A percentile compares a stretch with the other conserved stretches of the same genome.
phyloP scores from a whole-genome alignment of 2,888 invertebrate genomes.

The Tyria jacobaeae region DNA sequence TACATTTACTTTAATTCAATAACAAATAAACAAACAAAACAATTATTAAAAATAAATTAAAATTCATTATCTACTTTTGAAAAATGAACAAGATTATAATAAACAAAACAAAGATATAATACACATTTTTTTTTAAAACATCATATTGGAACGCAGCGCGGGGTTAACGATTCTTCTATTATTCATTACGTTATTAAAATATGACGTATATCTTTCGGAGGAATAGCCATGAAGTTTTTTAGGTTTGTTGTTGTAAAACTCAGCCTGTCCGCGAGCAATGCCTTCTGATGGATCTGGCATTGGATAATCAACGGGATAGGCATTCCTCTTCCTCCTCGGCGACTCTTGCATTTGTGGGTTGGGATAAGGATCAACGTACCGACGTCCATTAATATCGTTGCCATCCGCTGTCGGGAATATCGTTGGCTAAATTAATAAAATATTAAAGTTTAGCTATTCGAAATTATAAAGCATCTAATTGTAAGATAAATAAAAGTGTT shows the following conservation, averaged over 20 bases:
- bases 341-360: slow-evolving; percentile 79
- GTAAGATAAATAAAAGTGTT: slow-evolving; percentile 18
- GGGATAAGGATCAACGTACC: slow-evolving; percentile 82
- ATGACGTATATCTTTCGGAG: slow-evolving; percentile 79
- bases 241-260: background rate
- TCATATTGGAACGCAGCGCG: slow-evolving; percentile 53
- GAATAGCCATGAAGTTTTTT: slow-evolving; percentile 71
- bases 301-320: background rate
- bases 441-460: slow-evolving; percentile 51
- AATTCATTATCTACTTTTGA: slow-evolving; percentile 12
- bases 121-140: slow-evolving; percentile 27
- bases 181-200: slow-evolving; percentile 56
- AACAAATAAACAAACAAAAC: slow-evolving; percentile 39
- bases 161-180: slow-evolving; percentile 58
- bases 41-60: slow-evolving; percentile 27
- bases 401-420: slow-evolving; percentile 84
- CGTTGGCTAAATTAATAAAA: slow-evolving; percentile 79
- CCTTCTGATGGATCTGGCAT: background rate
- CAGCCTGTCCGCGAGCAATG: background rate
- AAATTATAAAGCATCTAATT: slow-evolving; percentile 6
- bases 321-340: slow-evolving; percentile 69
- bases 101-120: background rate
- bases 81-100: slow-evolving; percentile 10
- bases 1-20: slow-evolving; percentile 15
- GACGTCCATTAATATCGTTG: slow-evolving; percentile 77